Base-by-base conservation (phyloP, 2,797 vertebrate genomes). In the Phoebastria nigripes region DNA sequence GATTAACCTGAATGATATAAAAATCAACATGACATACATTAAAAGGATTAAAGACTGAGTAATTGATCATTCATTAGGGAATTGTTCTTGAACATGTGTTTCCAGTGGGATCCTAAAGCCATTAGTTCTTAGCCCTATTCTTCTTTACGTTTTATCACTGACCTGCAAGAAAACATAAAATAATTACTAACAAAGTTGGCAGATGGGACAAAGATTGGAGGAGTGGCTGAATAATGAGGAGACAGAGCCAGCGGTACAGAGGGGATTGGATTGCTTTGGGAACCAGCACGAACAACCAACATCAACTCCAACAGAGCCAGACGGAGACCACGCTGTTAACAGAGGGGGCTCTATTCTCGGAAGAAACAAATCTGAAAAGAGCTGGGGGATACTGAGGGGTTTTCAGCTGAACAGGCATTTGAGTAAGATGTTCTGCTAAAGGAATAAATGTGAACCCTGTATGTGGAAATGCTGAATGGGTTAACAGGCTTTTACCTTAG, bases 1-100 rank as follows among this genome's bases (percentile, higher is more conserved):
- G 82, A 93, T 92, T 78, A 96, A 96, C 65, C 46, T 72, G 56
- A 80, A 78, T 24, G 26, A 82, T 54, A 88, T 39, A 88, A 95
- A 94, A 95, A 94, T 86, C 82, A 95, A 86, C 80, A 72, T 16
- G 54, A 78, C 42, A 83, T 66, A 83, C n/a, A 69, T 66, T 76
- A 78, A 89, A 94, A 92, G 42, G 49, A 83, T 94, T 88, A 84
- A 91, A 94, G 54, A 28, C 46, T 66, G 46, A 76, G 25, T 84
- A 91, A 94, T 37, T 74, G 58, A 62, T 93, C 58, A 78, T 47
- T 93, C 58, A 76, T 72, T 67, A 72, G 42, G 65, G 56, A 91
- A 93, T 61, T 56, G 29, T 44, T 80, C 63, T 61, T 58, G 46
- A 87, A 79, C 14, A 18, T 4, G 17, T 9, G 21, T 81, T 95